phyloP scores from a whole-genome alignment of 2,888 invertebrate genomes.

The Aphidoletes aphidimyza region DNA sequence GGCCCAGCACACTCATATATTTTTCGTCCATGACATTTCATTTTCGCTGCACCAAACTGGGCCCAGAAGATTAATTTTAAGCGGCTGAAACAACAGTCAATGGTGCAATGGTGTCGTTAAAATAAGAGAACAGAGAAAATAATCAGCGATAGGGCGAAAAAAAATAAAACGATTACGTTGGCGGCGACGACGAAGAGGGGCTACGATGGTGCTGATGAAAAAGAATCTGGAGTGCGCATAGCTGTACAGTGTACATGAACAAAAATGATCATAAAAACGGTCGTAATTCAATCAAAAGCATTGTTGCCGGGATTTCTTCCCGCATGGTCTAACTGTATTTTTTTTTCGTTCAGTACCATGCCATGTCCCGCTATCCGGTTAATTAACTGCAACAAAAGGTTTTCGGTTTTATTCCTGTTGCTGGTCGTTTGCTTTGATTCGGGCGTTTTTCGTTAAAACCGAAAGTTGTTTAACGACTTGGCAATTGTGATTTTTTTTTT shows the following conservation, averaged over 20 bases:
- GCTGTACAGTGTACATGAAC: too few species aligned
- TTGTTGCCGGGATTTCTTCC: conserved; percentile 30
- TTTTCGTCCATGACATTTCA: conserved; percentile 27
- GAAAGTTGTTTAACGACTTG: background rate
- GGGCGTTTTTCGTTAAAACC: background rate
- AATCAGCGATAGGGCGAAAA: background rate
- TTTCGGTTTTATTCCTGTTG: background rate
- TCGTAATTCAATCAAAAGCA: conserved; percentile 45
- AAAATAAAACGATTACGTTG: too few species aligned
- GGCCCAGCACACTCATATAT: conserved; percentile 3
- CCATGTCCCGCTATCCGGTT: background rate
- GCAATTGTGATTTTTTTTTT: background rate
- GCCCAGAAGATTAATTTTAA: conserved; percentile 2
- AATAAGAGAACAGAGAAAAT: background rate
- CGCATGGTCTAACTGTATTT: background rate
- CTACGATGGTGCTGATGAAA: background rate
- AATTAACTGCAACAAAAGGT: background rate
- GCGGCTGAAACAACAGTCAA: background rate
- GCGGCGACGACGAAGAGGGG: too few species aligned
- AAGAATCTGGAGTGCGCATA: background rate
- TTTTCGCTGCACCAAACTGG: conserved; percentile 3
- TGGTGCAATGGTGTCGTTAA: conserved; percentile 13
- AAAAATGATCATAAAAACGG: conserved; percentile 41
- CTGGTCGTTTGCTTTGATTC: background rate
- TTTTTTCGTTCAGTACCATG: background rate